Percentiles rank a stretch among this genome's conserved stretches.
Conservation (phyloP, 2,113 vertebrate genomes). For the Eudyptes chrysolophus region DNA sequence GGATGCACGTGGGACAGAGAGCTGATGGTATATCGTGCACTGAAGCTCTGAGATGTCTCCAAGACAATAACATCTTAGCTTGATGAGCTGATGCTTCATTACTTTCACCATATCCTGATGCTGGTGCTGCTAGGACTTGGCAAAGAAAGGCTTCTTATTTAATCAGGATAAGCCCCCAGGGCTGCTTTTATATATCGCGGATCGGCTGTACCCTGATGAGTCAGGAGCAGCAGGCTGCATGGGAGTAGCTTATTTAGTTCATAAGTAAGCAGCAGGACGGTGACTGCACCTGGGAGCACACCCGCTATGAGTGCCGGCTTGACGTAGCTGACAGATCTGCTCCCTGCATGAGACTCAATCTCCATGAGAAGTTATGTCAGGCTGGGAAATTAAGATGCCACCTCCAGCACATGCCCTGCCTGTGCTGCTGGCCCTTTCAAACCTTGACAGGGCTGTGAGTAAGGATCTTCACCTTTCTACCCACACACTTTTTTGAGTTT, state of each 20-base stretch:
- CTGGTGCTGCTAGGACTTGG: neutral
- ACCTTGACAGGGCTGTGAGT: neutral
- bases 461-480: neutral
- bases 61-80: neutral
- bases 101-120: neutral
- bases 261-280: neutral
- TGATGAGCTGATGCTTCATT: neutral
- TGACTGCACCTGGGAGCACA: neutral
- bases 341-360: neutral
- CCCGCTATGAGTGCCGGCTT: neutral
- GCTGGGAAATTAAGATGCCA: neutral
- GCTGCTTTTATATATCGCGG: neutral
- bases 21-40: fast-evolving
- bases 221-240: neutral
- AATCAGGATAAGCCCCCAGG: neutral
- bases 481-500: neutral
- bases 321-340: neutral
- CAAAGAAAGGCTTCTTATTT: neutral
- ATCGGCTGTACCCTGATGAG: neutral
- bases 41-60: neutral
- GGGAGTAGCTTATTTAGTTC: neutral
- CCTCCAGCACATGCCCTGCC: neutral
- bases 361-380: neutral
- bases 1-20: neutral
- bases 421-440: neutral